Conservation (phyloP, 2,113 vertebrate species). For the Myotis yumanensis region DNA sequence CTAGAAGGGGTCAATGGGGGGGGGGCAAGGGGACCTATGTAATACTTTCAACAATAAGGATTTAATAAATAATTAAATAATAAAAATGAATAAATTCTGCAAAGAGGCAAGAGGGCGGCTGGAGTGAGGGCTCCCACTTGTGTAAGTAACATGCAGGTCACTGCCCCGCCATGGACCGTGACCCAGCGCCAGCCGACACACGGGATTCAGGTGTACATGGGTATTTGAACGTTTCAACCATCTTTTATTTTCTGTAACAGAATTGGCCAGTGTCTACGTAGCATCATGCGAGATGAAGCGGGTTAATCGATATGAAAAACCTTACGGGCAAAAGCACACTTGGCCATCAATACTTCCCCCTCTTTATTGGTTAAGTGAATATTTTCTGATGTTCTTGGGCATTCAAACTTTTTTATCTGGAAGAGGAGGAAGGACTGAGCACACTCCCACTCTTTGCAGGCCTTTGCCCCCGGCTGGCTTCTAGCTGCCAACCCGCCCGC, state of each 20-base stretch:
- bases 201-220: background rate
- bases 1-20: no score
- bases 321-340: background rate
- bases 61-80: no score
- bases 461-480: background rate
- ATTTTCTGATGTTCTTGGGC: background rate
- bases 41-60: no score
- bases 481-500: background rate
- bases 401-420: background rate
- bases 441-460: background rate
- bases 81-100: background rate
- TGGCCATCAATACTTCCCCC: background rate
- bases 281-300: background rate
- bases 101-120: background rate
- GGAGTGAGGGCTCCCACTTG: background rate
- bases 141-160: background rate
- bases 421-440: background rate
- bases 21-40: no score
- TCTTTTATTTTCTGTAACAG: background rate
- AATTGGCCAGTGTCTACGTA: background rate
- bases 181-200: background rate
- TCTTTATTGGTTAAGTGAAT: background rate
- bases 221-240: background rate
- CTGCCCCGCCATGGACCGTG: background rate
- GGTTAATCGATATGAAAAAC: background rate